A percentile compares a stretch with the other conserved stretches of the same genome.
Evolutionary conservation across 2,888 invertebrate species (phyloP).

Genomic region (Pandemis cinnamomeana): DNA sequence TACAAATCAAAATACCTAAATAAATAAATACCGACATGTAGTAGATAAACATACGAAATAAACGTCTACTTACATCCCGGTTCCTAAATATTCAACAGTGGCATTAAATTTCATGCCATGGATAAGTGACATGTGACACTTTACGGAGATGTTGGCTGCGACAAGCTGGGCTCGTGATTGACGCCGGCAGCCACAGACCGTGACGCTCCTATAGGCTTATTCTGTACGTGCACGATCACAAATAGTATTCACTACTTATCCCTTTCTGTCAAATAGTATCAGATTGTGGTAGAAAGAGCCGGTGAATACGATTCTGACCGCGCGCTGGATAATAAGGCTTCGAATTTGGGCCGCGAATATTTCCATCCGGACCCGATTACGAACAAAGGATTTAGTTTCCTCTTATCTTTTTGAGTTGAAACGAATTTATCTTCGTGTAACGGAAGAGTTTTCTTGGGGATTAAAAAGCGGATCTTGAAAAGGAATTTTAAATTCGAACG

Average conservation of each 20-base stretch:
- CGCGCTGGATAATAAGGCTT: not conserved
- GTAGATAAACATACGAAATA: not conserved
- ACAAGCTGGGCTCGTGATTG: slow-evolving; percentile 15
- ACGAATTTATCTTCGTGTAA: slow-evolving; percentile 29
- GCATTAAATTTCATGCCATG: slow-evolving; percentile 36
- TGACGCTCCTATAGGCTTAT: not conserved
- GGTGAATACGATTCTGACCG: not conserved
- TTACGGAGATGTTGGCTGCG: slow-evolving; percentile 25
- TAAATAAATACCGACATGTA: not conserved
- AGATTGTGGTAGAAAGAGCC: not conserved
- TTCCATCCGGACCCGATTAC: slow-evolving; percentile 35
- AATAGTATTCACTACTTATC: not conserved
- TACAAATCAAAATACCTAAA: not conserved
- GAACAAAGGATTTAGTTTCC: slow-evolving; percentile 39
- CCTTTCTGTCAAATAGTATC: not conserved
- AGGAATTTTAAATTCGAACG: slow-evolving; percentile 15
- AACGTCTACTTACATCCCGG: not conserved
- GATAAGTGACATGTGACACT: slow-evolving; percentile 38
- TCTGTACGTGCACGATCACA: not conserved
- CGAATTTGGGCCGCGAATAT: slow-evolving; percentile 24
- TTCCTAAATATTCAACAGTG: slow-evolving; percentile 6
- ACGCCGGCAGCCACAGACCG: slow-evolving; percentile 8
- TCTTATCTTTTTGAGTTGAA: slow-evolving; percentile 37
- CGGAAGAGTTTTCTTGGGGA: slow-evolving; percentile 16
- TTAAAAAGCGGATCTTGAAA: slow-evolving; percentile 23